phyloP scores from a whole-genome alignment of 2,888 invertebrate genomes.

The Formica aserva region DNA sequence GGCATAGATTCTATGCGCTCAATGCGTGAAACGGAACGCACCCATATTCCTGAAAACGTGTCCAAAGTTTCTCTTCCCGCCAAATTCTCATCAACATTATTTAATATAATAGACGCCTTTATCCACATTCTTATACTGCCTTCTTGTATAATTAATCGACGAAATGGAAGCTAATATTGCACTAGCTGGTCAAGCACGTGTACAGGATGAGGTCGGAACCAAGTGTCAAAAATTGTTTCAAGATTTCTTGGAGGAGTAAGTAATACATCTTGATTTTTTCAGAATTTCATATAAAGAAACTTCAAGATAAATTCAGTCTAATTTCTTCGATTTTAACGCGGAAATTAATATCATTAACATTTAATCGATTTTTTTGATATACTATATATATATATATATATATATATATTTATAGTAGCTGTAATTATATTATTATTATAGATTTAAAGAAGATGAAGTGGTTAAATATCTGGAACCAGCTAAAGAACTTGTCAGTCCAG shows the following conservation, averaged over 20 bases:
- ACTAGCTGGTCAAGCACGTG: constrained; percentile 91
- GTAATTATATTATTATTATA: constrained; percentile 54
- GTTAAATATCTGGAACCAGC: constrained; percentile 95
- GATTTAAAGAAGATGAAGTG: constrained; percentile 94
- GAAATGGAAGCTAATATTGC: constrained; percentile 94
- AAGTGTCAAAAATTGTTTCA: constrained; percentile 98
- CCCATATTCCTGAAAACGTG: constrained; percentile 38
- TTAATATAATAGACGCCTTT: constrained; percentile 4
- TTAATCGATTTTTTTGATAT: not conserved
- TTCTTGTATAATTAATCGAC: constrained; percentile 33
- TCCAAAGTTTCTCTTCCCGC: constrained; percentile 65
- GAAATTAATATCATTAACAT: not conserved
- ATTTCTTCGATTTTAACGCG: not conserved
- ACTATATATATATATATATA: not conserved
- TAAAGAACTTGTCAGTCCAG: constrained; percentile 93
- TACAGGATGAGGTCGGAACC: constrained; percentile 96
- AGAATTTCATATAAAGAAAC: not conserved
- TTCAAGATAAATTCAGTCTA: not conserved
- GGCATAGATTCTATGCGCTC: too few species aligned
- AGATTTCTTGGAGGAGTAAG: constrained; percentile 96
- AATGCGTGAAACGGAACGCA: too few species aligned
- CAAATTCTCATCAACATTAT: constrained; percentile 50
- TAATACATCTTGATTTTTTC: not conserved
- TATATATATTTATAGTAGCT: not conserved
- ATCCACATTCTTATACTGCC: not conserved